Base-by-base conservation (phyloP, 2,888 invertebrate species). In the Drosophila setosimentum region DNA sequence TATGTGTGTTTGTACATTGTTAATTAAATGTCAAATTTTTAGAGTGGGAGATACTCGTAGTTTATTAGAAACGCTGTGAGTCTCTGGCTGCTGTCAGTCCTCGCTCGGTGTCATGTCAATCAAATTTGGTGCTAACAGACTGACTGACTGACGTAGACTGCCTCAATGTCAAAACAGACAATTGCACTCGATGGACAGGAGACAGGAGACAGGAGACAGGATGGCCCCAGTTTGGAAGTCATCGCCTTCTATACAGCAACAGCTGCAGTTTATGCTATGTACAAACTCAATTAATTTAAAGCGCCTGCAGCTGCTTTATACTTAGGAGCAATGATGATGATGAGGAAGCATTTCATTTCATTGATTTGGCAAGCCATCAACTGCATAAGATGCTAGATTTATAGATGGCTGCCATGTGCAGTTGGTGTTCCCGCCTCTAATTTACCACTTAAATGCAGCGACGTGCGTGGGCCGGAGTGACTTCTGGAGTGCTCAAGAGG, bases 371-470 rank as follows among this genome's bases (percentile, higher is more conserved):
- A 73, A 63, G 72, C 71, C 72, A 73, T 87, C 82, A 84, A 87
- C 75, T 87, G 73, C 83, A 87, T 67, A 37, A 73, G 79, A 76
- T 64, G 68, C 63, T 72, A 82, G 87, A 82, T 84, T 80, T 76
- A 83, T 87, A 66, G 61, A 71, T 73, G 68, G 42, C 62, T 69
- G 75, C 72, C 76, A 78, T 76, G 70, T 77, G 75, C 83, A 77
- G 73, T 35, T 40, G 66, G 40, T 53, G 57, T 50, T 53, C 50
- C 6, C 62, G 55, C 61, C 72, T 71, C 80, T 86, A 88, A 87
- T 90, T 90, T 90, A 89, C 78, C 89, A 90, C 90, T 90, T 87
- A 90, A 90, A 86, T 86, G 90, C 87, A 86, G 62, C 73, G 73
- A 90, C 90, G 87, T 87, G 87, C 90, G 89, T 88, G 89, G 83